phyloP scores from a whole-genome alignment of 2,888 invertebrate genomes.

The Pseudanteris insignis region DNA sequence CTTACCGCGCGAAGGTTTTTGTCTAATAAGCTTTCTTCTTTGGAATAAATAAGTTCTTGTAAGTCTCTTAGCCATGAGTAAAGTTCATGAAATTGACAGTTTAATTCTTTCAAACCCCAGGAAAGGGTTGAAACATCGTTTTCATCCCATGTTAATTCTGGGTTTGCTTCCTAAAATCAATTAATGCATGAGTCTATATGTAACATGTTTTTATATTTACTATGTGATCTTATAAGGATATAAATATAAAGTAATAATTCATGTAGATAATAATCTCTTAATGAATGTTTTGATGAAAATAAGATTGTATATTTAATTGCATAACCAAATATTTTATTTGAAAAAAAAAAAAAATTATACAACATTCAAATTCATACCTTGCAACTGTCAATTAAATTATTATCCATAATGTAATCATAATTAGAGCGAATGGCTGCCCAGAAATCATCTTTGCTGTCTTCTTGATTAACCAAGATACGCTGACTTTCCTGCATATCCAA shows the following conservation, averaged over 20 bases:
- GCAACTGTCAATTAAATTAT: slow-evolving; percentile 90
- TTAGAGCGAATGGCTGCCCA: slow-evolving; percentile 91
- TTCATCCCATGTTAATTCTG: slow-evolving; percentile 76
- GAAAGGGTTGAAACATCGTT: slow-evolving; percentile 69
- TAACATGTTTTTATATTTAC: slow-evolving; percentile 2
- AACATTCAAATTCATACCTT: too few species aligned
- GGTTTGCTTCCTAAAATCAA: slow-evolving; percentile 78
- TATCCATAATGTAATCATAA: slow-evolving; percentile 95
- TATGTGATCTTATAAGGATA: slow-evolving; percentile 1
- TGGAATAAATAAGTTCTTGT: slow-evolving; percentile 80
- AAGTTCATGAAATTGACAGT: slow-evolving; percentile 81
- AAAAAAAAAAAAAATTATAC: too few species aligned
- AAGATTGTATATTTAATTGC: too few species aligned
- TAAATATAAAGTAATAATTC: slow-evolving; percentile 1
- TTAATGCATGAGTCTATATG: too few species aligned
- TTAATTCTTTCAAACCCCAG: slow-evolving; percentile 81
- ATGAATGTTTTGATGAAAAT: too few species aligned
- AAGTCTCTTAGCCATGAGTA: slow-evolving; percentile 83
- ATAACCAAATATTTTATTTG: too few species aligned
- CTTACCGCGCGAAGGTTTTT: slow-evolving; percentile 76
- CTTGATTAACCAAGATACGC: slow-evolving; percentile 74
- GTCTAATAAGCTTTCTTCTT: slow-evolving; percentile 76
- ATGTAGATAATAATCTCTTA: too few species aligned
- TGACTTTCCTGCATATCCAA: slow-evolving; percentile 77
- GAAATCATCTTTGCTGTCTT: slow-evolving; percentile 85